Evolutionary conservation across 1,140 invertebrate genomes (phyloP).

Genomic region (Calliphora vicina): DNA sequence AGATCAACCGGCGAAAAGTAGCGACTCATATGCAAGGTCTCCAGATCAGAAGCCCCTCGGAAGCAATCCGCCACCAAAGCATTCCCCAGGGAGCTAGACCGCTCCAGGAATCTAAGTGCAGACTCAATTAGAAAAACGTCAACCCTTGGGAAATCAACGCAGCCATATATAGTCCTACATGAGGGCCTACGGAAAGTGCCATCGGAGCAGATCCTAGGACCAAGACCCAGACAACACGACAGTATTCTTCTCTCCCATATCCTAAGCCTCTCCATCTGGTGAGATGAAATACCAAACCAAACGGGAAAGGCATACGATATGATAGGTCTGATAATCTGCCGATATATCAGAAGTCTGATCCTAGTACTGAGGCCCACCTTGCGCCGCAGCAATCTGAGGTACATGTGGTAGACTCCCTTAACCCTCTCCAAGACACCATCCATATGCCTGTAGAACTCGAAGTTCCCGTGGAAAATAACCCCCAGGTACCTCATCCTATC

Average conservation of each 20-base stretch:
- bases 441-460: not conserved
- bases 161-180: not conserved
- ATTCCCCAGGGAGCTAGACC: not conserved
- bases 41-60: not conserved
- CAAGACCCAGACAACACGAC: not conserved
- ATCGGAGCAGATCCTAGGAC: not conserved
- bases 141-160: not conserved
- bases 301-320: too few species aligned
- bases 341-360: too few species aligned
- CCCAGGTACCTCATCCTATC: not conserved
- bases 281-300: too few species aligned
- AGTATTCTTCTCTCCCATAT: too few species aligned
- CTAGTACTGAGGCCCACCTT: too few species aligned
- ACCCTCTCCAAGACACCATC: not conserved
- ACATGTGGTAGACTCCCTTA: not conserved
- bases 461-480: not conserved
- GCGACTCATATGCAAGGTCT: not conserved
- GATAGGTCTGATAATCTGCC: too few species aligned
- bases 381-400: too few species aligned
- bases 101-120: not conserved
- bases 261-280: conserved; percentile 18
- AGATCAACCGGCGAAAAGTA: not conserved
- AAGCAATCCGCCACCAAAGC: not conserved
- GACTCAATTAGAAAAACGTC: not conserved
- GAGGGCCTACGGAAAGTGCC: not conserved